Conservation (phyloP, 1,140 invertebrate genomes). For the Rhynchophorus ferrugineus region DNA sequence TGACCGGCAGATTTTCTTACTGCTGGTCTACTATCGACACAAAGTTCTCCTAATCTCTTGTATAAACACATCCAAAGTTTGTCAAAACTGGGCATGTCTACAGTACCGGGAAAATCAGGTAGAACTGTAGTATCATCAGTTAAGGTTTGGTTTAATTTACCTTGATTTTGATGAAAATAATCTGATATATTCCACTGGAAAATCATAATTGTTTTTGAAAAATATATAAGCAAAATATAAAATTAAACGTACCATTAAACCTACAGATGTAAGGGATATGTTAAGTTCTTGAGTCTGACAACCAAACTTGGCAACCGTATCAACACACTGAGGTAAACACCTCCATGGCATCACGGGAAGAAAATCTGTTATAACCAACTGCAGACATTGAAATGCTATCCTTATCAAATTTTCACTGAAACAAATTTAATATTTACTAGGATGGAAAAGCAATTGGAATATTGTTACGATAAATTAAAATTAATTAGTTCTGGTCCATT, state of each 20-base stretch:
- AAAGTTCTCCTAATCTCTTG: conserved; percentile 81
- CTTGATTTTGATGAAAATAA: conserved; percentile 92
- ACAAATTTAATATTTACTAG: conserved; percentile 9
- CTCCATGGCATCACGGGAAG: conserved; percentile 79
- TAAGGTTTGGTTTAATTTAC: conserved; percentile 69
- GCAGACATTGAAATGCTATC: conserved; percentile 92
- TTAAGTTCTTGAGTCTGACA: conserved; percentile 95
- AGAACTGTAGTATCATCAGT: conserved; percentile 63
- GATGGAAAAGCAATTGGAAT: no score
- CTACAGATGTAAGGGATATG: conserved; percentile 95
- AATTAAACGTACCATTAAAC: conserved; percentile 79
- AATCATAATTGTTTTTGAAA: conserved; percentile 4
- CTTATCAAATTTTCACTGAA: conserved; percentile 82
- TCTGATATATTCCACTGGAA: conserved; percentile 95
- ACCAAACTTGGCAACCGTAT: conserved; percentile 93
- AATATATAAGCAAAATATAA: no score
- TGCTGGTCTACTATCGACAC: conserved; percentile 89
- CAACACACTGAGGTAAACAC: conserved; percentile 83
- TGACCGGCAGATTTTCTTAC: conserved; percentile 97
- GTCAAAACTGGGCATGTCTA: conserved; percentile 84
- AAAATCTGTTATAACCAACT: conserved; percentile 95
- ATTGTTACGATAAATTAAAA: no score
- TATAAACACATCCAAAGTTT: conserved; percentile 94
- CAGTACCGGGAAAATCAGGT: conserved; percentile 74
- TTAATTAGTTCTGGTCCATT: no score